Evolutionary conservation across 2,113 vertebrate species (phyloP), one percentile per base, ranked within the genome.

Genomic region (Sinosuthora webbiana): DNA sequence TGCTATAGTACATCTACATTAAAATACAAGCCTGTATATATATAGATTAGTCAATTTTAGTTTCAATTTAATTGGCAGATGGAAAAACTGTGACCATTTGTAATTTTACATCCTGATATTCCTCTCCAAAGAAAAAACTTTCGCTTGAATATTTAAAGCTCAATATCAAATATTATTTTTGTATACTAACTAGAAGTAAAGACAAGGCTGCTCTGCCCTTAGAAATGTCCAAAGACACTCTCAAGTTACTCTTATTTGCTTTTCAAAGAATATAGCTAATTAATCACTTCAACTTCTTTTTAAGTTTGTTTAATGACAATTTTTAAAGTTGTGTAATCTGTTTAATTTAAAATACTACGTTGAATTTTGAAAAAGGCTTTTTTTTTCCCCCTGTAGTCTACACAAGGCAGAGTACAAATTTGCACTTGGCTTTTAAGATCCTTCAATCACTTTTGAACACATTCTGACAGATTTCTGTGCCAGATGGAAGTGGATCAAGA

Each of bases 401-500:
- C 9, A 41, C 6, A 74, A 67, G 42, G 18, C 64, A 67, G 63
- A 77, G 25, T 49, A 62, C 14, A 39, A 87, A 76, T 73, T 94
- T 62, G 7, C 23, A 68, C 39, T 83, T 83, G 44, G 49, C 50
- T 91, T 89, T 89, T 70, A 90, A 83, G 67, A 77, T 80, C 21
- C 53, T 83, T 88, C 39, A 83, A 88, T 68, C 42, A 55, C 27
- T 91, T 91, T 74, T 88, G 59, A 91, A 63, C 23, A n/a, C 11
- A 69, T 53, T 76, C 78, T 2, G 2, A 59, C 15, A 55, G 79
- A 90, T 76, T 95, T 90, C 67, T 67, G 31, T 50, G 59, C 68
- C 95, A 96, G 83, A 90, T 90, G 90, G 87, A 88, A 49, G 37
- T 60, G 47, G 44, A 86, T 77, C 79, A 97, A 94, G 60, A 93